These are phyloP conservation scores for Python bivittatus DNA, from an alignment of 2,113 vertebrate species.

Conservation along the genomic window DNA sequence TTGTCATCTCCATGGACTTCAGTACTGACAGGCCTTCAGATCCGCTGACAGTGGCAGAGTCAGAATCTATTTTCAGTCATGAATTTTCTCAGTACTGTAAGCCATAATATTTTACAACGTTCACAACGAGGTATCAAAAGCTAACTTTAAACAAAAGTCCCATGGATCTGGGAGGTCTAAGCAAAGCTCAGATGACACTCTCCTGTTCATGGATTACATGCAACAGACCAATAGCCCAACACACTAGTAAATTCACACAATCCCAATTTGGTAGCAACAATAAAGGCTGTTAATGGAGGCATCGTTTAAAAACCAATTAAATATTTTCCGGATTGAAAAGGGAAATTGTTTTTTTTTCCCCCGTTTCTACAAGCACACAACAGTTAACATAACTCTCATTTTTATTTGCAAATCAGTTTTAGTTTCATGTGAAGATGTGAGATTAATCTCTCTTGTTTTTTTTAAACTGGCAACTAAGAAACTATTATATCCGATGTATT, in stretches of 20 bases:
- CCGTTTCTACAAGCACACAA: background rate
- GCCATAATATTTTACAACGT: background rate
- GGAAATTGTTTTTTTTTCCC: background rate
- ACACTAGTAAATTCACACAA: background rate
- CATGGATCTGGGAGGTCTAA: background rate
- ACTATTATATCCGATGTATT: background rate
- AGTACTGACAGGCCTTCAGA: too few relatives aligned
- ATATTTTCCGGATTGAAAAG: background rate
- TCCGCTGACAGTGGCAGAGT: too few relatives aligned
- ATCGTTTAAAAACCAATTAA: constrained; percentile 34
- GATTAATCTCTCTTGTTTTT: background rate
- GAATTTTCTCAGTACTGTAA: background rate
- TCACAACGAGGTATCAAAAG: background rate
- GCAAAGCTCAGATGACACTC: background rate
- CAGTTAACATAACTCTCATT: background rate
- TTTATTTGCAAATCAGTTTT: background rate
- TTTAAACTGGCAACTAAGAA: background rate
- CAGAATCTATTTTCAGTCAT: background rate
- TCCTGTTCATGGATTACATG: background rate
- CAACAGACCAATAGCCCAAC: background rate
- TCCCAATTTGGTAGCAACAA: constrained; percentile 13
- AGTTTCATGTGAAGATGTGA: background rate
- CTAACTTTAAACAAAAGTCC: too few relatives aligned
- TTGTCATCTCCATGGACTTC: too few relatives aligned
- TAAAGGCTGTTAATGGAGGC: constrained; percentile 23